Evolutionary conservation across 2,888 invertebrate genomes (phyloP).

Genomic region (Cantharis lateralis): DNA sequence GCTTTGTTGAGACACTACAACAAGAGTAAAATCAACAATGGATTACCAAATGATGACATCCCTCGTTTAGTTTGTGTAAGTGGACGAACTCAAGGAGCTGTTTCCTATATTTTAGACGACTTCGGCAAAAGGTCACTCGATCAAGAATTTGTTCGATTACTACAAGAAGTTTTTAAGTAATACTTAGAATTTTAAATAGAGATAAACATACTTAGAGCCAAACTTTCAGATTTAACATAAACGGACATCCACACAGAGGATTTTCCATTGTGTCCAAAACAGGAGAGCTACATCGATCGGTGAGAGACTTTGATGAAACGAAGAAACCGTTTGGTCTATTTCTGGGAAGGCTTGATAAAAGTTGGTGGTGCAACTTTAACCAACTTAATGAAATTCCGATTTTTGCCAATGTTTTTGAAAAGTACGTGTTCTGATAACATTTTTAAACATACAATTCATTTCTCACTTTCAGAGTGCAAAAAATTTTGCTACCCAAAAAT

Average conservation of each 20-base stretch:
- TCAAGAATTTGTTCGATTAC: slow-evolving; percentile 63
- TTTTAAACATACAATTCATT: neutral
- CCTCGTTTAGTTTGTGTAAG: slow-evolving; percentile 75
- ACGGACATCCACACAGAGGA: neutral
- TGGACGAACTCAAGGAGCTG: slow-evolving; percentile 77
- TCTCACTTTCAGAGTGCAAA: neutral
- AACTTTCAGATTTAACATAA: slow-evolving; percentile 14
- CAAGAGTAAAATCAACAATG: slow-evolving; percentile 66
- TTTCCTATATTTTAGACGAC: slow-evolving; percentile 66
- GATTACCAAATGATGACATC: slow-evolving; percentile 65
- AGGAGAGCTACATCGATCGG: neutral
- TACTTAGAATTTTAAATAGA: slow-evolving; percentile 55
- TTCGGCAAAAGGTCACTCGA: slow-evolving; percentile 66
- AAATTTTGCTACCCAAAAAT: neutral
- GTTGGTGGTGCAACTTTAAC: neutral
- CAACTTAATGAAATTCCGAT: neutral
- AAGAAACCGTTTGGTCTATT: neutral
- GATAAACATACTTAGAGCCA: neutral
- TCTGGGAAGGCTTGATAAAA: neutral
- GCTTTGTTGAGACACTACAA: slow-evolving; percentile 65
- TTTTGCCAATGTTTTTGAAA: neutral
- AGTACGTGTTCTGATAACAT: neutral
- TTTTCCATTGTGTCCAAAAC: neutral
- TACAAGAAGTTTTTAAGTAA: slow-evolving; percentile 46
- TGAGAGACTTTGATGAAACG: neutral